These are phyloP conservation scores for Operophtera brumata DNA, from an alignment of 2,888 invertebrate genomes.

Conservation along the genomic window DNA sequence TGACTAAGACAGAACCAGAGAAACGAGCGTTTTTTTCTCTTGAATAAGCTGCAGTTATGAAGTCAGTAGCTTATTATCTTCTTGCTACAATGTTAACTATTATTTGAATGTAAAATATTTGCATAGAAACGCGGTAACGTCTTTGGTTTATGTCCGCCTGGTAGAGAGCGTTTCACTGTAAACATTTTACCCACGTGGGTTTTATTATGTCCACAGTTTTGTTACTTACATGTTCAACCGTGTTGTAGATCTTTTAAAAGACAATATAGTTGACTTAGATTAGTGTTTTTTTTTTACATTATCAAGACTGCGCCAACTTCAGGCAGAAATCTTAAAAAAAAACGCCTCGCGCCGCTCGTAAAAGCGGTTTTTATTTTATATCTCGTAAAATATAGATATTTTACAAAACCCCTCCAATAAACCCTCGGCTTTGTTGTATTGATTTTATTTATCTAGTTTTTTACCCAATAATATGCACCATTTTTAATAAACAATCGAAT, in stretches of 20 bases:
- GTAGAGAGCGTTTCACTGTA: conserved; percentile 24
- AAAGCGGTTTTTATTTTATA: too few relatives aligned
- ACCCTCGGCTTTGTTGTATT: too few relatives aligned
- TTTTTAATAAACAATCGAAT: too few relatives aligned
- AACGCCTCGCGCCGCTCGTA: too few relatives aligned
- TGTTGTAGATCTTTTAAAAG: neutral
- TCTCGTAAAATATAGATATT: too few relatives aligned
- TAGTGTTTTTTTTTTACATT: too few relatives aligned
- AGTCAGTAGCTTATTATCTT: conserved; percentile 45
- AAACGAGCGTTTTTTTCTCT: neutral
- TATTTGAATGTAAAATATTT: conserved; percentile 22
- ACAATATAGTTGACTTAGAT: too few relatives aligned
- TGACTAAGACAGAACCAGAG: neutral
- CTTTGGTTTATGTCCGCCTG: conserved; percentile 27
- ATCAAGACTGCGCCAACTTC: too few relatives aligned
- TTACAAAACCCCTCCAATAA: too few relatives aligned
- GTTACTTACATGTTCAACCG: neutral
- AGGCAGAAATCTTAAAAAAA: too few relatives aligned
- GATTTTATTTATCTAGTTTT: too few relatives aligned
- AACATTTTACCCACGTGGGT: conserved; percentile 24
- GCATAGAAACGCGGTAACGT: conserved; percentile 19
- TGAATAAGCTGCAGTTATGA: conserved; percentile 34
- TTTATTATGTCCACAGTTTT: neutral
- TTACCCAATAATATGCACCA: too few relatives aligned
- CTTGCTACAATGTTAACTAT: conserved; percentile 11